These are phyloP conservation scores for Ginglymostoma cirratum DNA, from an alignment of 2,113 vertebrate genomes.

Conservation along the genomic window DNA sequence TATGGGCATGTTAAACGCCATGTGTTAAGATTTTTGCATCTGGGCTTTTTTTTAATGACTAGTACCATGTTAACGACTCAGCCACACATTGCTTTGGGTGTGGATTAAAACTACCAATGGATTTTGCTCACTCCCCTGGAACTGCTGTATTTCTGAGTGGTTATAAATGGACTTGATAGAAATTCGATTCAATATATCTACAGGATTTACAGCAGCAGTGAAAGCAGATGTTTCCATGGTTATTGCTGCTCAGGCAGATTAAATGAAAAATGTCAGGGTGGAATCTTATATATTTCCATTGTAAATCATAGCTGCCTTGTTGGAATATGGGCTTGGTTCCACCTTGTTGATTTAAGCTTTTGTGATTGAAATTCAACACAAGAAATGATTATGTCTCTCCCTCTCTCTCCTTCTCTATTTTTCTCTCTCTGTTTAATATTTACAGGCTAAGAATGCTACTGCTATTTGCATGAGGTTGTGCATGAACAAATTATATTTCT, in stretches of 20 bases:
- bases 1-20: neutral
- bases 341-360: neutral
- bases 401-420: neutral
- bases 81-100: neutral
- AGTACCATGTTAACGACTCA: neutral
- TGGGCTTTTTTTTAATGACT: neutral
- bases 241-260: neutral
- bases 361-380: neutral
- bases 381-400: neutral
- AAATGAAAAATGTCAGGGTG: neutral
- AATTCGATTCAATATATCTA: neutral
- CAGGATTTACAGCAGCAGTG: neutral
- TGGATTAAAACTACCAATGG: neutral
- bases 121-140: neutral
- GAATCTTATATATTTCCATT: constrained; percentile 9
- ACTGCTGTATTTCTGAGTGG: neutral
- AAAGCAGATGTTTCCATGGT: neutral
- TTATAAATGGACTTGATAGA: neutral
- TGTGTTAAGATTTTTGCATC: neutral
- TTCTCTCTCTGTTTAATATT: neutral
- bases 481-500: neutral
- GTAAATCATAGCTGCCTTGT: neutral
- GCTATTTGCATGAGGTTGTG: neutral
- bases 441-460: neutral
- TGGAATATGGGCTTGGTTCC: neutral